Evolutionary conservation across 2,888 invertebrate genomes (phyloP).

Genomic region (Hydriomena furcata): DNA sequence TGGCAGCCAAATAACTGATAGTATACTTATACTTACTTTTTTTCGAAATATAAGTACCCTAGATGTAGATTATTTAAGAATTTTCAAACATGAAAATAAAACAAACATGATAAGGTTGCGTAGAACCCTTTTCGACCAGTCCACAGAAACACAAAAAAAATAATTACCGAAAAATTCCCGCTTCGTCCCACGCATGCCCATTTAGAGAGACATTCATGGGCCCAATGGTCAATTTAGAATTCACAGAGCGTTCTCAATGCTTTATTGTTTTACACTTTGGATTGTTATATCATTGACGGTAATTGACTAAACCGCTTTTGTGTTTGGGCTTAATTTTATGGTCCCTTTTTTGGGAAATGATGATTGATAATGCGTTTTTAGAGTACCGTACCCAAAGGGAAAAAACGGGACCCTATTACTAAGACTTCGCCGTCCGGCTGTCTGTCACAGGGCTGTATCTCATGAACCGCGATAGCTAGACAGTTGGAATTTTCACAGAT

Average conservation of each 20-base stretch:
- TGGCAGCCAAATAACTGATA: too few relatives aligned
- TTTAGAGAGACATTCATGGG: conserved; percentile 42
- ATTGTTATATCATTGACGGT: conserved; percentile 39
- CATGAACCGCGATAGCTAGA: too few relatives aligned
- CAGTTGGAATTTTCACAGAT: too few relatives aligned
- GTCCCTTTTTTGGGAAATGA: conserved; percentile 21
- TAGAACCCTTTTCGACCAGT: neutral
- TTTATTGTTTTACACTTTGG: conserved; percentile 48
- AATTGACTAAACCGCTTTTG: conserved; percentile 43
- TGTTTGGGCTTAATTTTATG: conserved; percentile 32
- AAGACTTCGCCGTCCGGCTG: too few relatives aligned
- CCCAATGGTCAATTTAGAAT: conserved; percentile 37
- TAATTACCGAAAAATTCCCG: conserved; percentile 32
- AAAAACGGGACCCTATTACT: too few relatives aligned
- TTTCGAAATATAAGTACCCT: too few relatives aligned
- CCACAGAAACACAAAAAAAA: conserved; percentile 15
- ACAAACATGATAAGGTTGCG: too few relatives aligned
- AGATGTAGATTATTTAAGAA: too few relatives aligned
- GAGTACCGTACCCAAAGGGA: too few relatives aligned
- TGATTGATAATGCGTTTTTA: conserved; percentile 17
- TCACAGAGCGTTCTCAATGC: conserved; percentile 37
- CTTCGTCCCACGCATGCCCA: conserved; percentile 42
- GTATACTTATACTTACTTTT: too few relatives aligned
- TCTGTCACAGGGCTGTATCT: too few relatives aligned
- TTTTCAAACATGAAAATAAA: too few relatives aligned